These are phyloP conservation scores for Schizothorax lantsangensis DNA, from an alignment of 2,797 vertebrate species.

Conservation along the genomic window DNA sequence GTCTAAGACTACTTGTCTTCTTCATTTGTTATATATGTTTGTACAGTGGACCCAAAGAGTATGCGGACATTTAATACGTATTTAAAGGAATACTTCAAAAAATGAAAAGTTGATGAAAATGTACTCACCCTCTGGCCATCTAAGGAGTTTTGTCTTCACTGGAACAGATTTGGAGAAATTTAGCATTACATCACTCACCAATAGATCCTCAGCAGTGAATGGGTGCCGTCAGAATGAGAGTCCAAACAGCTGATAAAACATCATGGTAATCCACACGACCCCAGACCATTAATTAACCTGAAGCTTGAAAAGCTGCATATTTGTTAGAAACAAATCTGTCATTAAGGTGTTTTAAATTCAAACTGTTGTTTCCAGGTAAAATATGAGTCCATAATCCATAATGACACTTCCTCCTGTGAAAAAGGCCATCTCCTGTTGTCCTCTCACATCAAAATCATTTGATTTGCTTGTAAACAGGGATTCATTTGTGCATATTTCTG, in stretches of 20 bases:
- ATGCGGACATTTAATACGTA: background rate
- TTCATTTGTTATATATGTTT: background rate
- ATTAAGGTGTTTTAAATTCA: too few species aligned
- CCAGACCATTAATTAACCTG: too few species aligned
- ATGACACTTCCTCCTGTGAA: too few species aligned
- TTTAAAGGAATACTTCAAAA: background rate
- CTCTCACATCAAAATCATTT: too few species aligned
- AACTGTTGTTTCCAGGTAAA: too few species aligned
- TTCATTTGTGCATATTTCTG: too few species aligned
- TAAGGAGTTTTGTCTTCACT: background rate
- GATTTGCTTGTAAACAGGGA: too few species aligned
- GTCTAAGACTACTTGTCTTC: background rate
- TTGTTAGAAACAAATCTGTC: too few species aligned
- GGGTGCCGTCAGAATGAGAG: background rate
- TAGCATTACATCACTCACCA: background rate
- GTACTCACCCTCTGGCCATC: background rate
- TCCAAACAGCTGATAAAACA: background rate
- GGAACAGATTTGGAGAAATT: background rate
- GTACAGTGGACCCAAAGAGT: background rate
- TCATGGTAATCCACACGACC: too few species aligned
- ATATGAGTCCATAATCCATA: too few species aligned
- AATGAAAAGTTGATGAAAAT: background rate
- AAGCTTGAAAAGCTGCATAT: too few species aligned
- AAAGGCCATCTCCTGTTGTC: too few species aligned
- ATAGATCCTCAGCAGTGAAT: background rate